These are phyloP conservation scores for Sus cebifrons DNA, from an alignment of 2,797 vertebrate genomes.

Conservation along the genomic window DNA sequence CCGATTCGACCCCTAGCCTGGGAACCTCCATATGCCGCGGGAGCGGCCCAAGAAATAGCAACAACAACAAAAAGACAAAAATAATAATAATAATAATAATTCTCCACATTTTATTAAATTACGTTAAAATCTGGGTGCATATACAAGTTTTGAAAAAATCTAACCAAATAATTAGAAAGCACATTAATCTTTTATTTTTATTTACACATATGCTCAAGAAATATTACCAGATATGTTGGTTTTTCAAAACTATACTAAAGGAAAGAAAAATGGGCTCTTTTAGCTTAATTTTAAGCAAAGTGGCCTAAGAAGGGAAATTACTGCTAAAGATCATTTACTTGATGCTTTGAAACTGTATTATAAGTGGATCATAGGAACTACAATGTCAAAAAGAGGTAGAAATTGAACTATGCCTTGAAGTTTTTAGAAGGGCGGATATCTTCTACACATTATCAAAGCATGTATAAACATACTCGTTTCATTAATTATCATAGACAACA, in stretches of 20 bases:
- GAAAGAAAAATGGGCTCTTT: slow-evolving; percentile 4
- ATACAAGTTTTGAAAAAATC: slow-evolving; percentile 35
- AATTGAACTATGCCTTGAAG: neutral
- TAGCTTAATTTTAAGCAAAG: slow-evolving; percentile 47
- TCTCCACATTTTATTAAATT: slow-evolving; percentile 12
- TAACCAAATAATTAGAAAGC: slow-evolving; percentile 9
- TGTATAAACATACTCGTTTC: neutral
- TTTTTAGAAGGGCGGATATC: slow-evolving; percentile 4
- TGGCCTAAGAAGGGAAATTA: neutral
- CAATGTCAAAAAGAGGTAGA: neutral
- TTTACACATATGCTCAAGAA: slow-evolving; percentile 6
- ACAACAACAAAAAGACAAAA: too few species aligned
- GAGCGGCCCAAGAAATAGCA: too few species aligned
- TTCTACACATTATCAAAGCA: slow-evolving; percentile 17
- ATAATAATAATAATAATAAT: neutral
- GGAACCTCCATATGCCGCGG: too few species aligned
- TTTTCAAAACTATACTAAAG: slow-evolving; percentile 7
- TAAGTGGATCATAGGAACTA: slow-evolving; percentile 19
- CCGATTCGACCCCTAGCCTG: too few species aligned
- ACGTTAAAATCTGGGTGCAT: neutral
- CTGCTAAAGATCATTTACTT: neutral
- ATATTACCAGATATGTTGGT: neutral
- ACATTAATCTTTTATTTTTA: slow-evolving; percentile 52
- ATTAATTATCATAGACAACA: neutral
- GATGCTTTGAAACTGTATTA: slow-evolving; percentile 41